Percentiles rank a stretch among this genome's conserved stretches.
phyloP scores from a whole-genome alignment of 1,140 invertebrate genomes.

The Limonius californicus region DNA sequence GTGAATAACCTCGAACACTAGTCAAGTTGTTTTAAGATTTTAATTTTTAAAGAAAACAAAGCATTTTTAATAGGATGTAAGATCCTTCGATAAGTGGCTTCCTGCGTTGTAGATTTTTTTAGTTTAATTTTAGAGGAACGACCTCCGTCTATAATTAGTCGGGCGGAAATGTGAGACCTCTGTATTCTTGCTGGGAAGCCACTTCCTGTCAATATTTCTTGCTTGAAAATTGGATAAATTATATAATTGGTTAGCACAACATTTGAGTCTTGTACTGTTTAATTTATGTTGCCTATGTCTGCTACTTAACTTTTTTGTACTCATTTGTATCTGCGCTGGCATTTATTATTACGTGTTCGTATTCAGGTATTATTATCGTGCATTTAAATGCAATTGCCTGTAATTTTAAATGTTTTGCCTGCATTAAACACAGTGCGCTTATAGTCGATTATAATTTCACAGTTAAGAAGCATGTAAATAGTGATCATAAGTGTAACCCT shows the following conservation, averaged over 20 bases:
- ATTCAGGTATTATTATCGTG: neutral
- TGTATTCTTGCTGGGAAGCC: neutral
- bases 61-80: conserved; percentile 1
- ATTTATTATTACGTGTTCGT: neutral
- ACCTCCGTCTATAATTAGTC: neutral
- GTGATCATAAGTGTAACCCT: no score
- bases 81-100: neutral
- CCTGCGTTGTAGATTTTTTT: neutral
- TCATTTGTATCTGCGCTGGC: neutral
- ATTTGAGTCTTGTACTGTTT: neutral
- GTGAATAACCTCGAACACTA: neutral
- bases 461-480: no score
- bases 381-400: neutral
- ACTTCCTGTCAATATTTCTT: conserved; percentile 1
- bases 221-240: neutral
- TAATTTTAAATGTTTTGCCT: neutral
- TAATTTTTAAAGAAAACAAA: conserved; percentile 2
- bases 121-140: conserved; percentile 1
- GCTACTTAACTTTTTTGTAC: neutral
- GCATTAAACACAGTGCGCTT: no score
- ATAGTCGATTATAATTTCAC: no score
- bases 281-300: neutral
- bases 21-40: neutral
- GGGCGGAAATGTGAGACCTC: neutral
- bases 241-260: neutral